phyloP scores from a whole-genome alignment of 2,888 invertebrate genomes.

The Andrena haemorrhoa region DNA sequence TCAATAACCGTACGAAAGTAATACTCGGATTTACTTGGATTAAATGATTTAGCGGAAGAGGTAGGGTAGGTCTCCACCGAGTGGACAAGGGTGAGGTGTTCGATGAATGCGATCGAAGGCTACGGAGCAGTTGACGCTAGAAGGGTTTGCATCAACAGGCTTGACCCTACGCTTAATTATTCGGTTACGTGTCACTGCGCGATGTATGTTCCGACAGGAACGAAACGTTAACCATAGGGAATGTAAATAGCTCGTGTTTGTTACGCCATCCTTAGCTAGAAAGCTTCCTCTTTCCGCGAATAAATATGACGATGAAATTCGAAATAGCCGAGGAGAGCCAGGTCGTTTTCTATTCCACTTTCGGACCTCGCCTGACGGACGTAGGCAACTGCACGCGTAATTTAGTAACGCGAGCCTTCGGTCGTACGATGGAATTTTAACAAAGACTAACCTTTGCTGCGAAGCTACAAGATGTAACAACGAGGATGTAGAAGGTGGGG shows the following conservation, averaged over 20 bases:
- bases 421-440: constrained; percentile 32
- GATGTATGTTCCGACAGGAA: not conserved
- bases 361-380: constrained; percentile 32
- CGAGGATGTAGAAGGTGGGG: too few relatives aligned
- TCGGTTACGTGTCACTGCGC: not conserved
- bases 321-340: not conserved
- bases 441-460: constrained; percentile 23
- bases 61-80: too few relatives aligned
- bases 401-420: constrained; percentile 32
- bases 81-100: not conserved
- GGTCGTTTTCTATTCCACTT: constrained; percentile 35
- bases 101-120: constrained; percentile 7
- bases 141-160: not conserved
- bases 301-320: constrained; percentile 23
- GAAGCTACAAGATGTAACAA: not conserved
- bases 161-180: too few relatives aligned
- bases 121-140: not conserved
- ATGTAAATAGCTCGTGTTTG: not conserved
- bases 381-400: constrained; percentile 34
- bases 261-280: not conserved
- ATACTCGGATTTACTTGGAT: constrained; percentile 27
- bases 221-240: not conserved
- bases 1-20: constrained; percentile 32
- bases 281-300: constrained; percentile 18
- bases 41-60: constrained; percentile 21